Evolutionary conservation across 2,888 invertebrate genomes (phyloP), one percentile per base, ranked within the genome.

Genomic region (Magallana nippona): DNA sequence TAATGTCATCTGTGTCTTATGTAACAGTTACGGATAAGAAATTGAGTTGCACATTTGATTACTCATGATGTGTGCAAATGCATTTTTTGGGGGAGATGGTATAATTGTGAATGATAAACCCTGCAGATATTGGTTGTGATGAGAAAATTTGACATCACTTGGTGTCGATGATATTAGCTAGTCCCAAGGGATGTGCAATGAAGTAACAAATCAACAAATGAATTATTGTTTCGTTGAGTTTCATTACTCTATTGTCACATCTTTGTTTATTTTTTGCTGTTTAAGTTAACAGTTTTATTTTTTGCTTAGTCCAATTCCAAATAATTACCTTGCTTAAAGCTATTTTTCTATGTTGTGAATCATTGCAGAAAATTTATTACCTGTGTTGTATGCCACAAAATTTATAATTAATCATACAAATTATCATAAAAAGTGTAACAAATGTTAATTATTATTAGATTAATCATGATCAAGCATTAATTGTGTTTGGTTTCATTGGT

Each of bases 191-290:
- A 44, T 71, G 32, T 27, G 15, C 1, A 15, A 1, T 22, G 19
- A 19, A 22, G 11, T 19, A 62, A 27, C 71, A 27, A 71, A 71
- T 27, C 71, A 71, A 71, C 71, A 71, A 27, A 71, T 27, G 22
- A 71, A 71, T 71, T 71, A 71, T 13, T 71, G 15, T 32, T 71
- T 71, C 32, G 22, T 27, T 71, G 71, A 71, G 27, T 71, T 27
- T 27, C 27, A 71, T 71, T 71, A 71, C 27, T 71, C 32, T 13
- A 27, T 5, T 71, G 71, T 71, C 71, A 27, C 71, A 27, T 71
- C n/a, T 27, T 27, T 71, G 32, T 71, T 15, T 15, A 32, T 15
- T 71, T 71, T 71, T 71, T 22, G 27, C 32, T 71, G 44, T 44
- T 44, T 22, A 27, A 71, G 32, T 27, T 71, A 27, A 27, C 71